These are phyloP conservation scores for Hirtodrosophila confusa DNA, from an alignment of 2,888 invertebrate genomes.

Conservation along the genomic window DNA sequence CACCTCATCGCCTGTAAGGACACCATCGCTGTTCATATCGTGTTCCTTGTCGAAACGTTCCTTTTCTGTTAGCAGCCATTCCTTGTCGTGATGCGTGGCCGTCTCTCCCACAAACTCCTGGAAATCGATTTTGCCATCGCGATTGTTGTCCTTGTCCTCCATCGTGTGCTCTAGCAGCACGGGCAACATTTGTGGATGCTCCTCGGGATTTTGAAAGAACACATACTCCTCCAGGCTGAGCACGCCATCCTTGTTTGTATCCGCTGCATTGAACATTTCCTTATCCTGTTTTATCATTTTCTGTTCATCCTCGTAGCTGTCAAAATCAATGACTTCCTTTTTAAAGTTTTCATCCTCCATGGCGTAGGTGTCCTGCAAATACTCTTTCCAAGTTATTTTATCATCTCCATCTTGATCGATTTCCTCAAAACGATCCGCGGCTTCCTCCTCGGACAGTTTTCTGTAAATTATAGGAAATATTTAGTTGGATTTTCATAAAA, in stretches of 20 bases:
- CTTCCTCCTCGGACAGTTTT: constrained; percentile 93
- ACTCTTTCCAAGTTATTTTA: constrained; percentile 94
- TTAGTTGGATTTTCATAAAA: not conserved
- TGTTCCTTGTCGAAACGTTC: constrained; percentile 94
- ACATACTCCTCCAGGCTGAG: constrained; percentile 92
- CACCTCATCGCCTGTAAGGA: constrained; percentile 89
- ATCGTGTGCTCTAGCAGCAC: constrained; percentile 92
- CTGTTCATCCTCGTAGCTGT: constrained; percentile 85
- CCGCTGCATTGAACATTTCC: constrained; percentile 93
- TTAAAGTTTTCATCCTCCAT: constrained; percentile 86
- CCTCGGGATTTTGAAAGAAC: constrained; percentile 96
- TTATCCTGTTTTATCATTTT: constrained; percentile 91
- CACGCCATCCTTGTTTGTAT: constrained; percentile 91
- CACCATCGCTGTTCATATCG: constrained; percentile 93
- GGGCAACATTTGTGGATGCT: constrained; percentile 94
- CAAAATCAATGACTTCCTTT: constrained; percentile 84
- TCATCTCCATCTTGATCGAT: constrained; percentile 94
- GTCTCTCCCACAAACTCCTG: constrained; percentile 84
- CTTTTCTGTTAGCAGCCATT: constrained; percentile 89
- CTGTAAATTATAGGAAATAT: constrained; percentile 83
- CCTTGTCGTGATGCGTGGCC: constrained; percentile 89
- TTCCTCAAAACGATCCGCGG: constrained; percentile 92
- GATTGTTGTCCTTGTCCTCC: constrained; percentile 92
- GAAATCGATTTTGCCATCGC: constrained; percentile 93
- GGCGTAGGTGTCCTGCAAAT: constrained; percentile 94